Conservation (phyloP, 2,113 vertebrate genomes). For the Lota lota region DNA sequence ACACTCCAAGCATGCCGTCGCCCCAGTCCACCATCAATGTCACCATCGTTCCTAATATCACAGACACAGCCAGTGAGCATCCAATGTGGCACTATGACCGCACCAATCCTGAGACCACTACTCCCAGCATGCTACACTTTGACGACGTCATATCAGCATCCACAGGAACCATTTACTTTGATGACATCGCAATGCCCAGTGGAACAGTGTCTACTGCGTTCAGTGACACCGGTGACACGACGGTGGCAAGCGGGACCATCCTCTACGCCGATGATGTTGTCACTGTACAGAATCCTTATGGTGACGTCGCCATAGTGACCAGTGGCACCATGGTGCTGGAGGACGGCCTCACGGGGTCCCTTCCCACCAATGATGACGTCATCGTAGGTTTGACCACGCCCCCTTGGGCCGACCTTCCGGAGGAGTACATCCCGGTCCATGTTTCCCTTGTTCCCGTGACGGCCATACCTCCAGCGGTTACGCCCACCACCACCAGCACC, state of each 20-base stretch:
- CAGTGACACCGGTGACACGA: conserved; percentile 25
- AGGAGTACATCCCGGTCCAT: conserved; percentile 51
- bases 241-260: conserved; percentile 33
- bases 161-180: conserved; percentile 12
- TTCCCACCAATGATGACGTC: conserved; percentile 48
- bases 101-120: conserved; percentile 1
- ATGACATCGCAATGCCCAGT: conserved; percentile 33
- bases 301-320: conserved; percentile 13
- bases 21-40: conserved; percentile 27
- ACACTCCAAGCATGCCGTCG: conserved; percentile 18
- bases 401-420: conserved; percentile 48
- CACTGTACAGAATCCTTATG: conserved; percentile 25
- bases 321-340: conserved; percentile 48
- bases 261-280: conserved; percentile 35
- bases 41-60: conserved; percentile 26
- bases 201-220: conserved; percentile 25
- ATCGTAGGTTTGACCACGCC: conserved; percentile 38
- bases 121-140: conserved; percentile 11
- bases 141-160: conserved; percentile 19
- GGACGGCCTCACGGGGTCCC: conserved; percentile 37
- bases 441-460: conserved; percentile 3
- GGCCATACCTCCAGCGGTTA: conserved; percentile 18
- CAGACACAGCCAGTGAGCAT: conserved; percentile 19
- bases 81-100: conserved; percentile 26
- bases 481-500: conserved; percentile 23